Base-by-base conservation (phyloP, 2,888 invertebrate genomes). In the Baronia brevicornis region DNA sequence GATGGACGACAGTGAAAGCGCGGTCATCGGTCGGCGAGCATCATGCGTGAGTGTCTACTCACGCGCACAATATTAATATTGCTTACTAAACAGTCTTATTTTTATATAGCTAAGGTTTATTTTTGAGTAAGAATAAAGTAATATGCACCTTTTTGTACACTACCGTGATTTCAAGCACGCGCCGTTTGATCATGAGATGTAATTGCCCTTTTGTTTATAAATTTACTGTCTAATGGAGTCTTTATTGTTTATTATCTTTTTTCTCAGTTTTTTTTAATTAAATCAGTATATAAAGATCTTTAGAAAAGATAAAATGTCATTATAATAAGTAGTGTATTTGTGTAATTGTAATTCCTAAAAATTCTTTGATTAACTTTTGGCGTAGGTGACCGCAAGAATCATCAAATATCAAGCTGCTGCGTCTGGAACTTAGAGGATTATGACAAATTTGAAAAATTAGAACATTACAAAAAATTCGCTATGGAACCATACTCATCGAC, bases 1-100 rank as follows among this genome's bases (percentile, higher is more conserved):
- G 69, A 79, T 78, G 69, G 74, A 58, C 63, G 68, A 48, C 69
- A 71, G 82, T 70, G 82, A 82, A 82, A 82, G 82, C 74, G 70
- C 80, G 80, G 82, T 80, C 82, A 82, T 80, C 80, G 82, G 79
- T 80, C 79, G 79, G 44, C 53, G 48, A 59, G 53, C 51, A 57
- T 46, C 48, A 65, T 75, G 78, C 78, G 78, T 78, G 79, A 64
- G 59, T 64, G 60, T 61, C 62, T 62, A 62, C 56, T 54, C 67
- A 73, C 61, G 64, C 57, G 47, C 43, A 58, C 73, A 53, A 68
- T 48, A 13, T 53, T 53, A 51, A 5, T 2, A 18, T 21, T 39
- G 6, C 54, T 1, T 0, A 2, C 20, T 2, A n/a, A 5, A 10
- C 6, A 9, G 7, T 1, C 27, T 39, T 38, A 53, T 45, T 6